Conservation (phyloP, 2,113 vertebrate species). For the Perca schrenkii region DNA sequence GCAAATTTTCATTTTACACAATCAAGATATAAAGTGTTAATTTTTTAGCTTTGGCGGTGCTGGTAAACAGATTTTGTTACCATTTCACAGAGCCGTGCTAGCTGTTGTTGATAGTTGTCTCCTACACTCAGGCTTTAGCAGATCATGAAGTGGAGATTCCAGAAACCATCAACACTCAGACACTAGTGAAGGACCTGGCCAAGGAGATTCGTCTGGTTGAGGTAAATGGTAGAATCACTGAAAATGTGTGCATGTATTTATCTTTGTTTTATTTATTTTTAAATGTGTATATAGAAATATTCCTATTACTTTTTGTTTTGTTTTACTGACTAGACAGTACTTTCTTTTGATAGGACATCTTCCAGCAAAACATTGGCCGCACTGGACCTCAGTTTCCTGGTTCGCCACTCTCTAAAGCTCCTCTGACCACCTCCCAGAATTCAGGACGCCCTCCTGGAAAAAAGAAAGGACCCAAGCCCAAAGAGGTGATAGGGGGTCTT, state of each 20-base stretch:
- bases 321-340: neutral
- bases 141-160: slow-evolving; percentile 94
- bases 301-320: neutral
- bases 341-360: slow-evolving; percentile 86
- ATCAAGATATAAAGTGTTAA: neutral
- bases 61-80: neutral
- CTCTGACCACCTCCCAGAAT: slow-evolving; percentile 82
- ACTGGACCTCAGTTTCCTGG: slow-evolving; percentile 86
- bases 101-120: neutral
- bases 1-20: neutral
- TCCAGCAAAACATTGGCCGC: slow-evolving; percentile 92
- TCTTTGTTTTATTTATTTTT: neutral
- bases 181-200: slow-evolving; percentile 92
- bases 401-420: slow-evolving; percentile 84
- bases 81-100: neutral
- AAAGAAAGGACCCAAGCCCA: slow-evolving; percentile 88
- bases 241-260: neutral
- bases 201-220: slow-evolving; percentile 94
- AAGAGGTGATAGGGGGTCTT: slow-evolving; percentile 78
- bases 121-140: slow-evolving; percentile 83
- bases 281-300: neutral
- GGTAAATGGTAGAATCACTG: slow-evolving; percentile 75
- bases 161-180: slow-evolving; percentile 90
- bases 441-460: slow-evolving; percentile 86
- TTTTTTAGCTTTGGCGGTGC: neutral